Evolutionary conservation across 2,797 vertebrate species (phyloP).

Genomic region (Acrossocheilus fasciatus): DNA sequence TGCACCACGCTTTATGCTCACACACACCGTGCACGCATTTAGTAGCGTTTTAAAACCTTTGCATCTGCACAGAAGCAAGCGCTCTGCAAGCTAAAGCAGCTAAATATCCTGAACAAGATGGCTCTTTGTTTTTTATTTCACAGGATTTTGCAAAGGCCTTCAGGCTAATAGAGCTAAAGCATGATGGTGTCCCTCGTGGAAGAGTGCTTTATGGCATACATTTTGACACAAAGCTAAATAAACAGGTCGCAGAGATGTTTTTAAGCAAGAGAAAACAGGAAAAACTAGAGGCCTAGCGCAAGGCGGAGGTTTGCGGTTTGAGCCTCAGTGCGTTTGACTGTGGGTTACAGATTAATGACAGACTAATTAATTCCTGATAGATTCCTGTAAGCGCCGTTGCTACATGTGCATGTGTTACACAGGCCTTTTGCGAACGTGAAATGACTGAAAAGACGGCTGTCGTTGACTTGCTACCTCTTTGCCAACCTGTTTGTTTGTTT

Average conservation of each 20-base stretch:
- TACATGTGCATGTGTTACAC: constrained; percentile 32
- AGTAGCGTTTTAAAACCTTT: constrained; percentile 24
- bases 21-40: not conserved
- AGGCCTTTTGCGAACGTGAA: constrained; percentile 22
- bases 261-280: constrained; percentile 23
- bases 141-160: constrained; percentile 3
- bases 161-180: not conserved
- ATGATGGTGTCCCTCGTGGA: not conserved
- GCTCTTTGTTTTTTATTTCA: not conserved
- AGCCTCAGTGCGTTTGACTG: constrained; percentile 45
- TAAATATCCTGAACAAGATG: constrained; percentile 4
- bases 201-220: not conserved
- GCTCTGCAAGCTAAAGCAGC: not conserved
- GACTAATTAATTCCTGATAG: constrained; percentile 63
- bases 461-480: constrained; percentile 28
- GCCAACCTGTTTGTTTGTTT: constrained; percentile 30
- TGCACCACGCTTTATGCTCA: not conserved
- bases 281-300: constrained; percentile 36
- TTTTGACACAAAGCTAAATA: constrained; percentile 23
- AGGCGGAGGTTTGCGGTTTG: constrained; percentile 32
- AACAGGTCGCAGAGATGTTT: constrained; percentile 25
- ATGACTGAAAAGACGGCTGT: constrained; percentile 6
- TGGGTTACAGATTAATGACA: constrained; percentile 60
- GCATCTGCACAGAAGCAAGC: not conserved
- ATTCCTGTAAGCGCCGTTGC: constrained; percentile 35